phyloP scores from a whole-genome alignment of 2,113 vertebrate genomes.

The Ictalurus furcatus region DNA sequence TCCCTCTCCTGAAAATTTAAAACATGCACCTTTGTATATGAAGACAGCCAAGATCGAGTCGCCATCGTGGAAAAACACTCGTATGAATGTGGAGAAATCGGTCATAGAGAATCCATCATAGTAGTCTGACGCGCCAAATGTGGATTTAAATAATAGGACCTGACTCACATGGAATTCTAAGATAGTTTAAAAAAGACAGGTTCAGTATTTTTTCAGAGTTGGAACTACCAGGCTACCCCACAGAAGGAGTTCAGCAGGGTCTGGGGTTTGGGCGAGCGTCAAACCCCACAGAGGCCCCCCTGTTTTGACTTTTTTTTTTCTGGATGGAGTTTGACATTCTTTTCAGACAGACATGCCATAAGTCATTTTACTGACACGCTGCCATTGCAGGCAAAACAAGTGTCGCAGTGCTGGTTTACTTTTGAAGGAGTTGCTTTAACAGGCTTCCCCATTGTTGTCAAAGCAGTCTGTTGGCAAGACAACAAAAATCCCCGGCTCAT shows the following conservation, averaged over 20 bases:
- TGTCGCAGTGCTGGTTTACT: slow-evolving; percentile 51
- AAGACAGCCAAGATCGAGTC: slow-evolving; percentile 8
- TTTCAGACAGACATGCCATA: slow-evolving; percentile 65
- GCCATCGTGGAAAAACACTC: slow-evolving; percentile 15
- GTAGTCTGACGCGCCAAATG: slow-evolving; percentile 18
- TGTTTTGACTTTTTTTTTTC: not conserved
- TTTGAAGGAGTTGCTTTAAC: slow-evolving; percentile 66
- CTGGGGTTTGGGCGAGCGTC: slow-evolving; percentile 8
- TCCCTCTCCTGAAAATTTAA: slow-evolving; percentile 69
- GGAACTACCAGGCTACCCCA: not conserved
- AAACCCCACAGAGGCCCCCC: not conserved
- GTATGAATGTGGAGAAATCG: not conserved
- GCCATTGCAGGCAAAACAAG: slow-evolving; percentile 67
- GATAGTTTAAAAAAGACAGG: slow-evolving; percentile 7
- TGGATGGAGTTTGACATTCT: slow-evolving; percentile 47
- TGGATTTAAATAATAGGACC: slow-evolving; percentile 26
- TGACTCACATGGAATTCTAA: not conserved
- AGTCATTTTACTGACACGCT: slow-evolving; percentile 70
- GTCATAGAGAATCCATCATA: not conserved
- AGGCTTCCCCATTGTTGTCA: slow-evolving; percentile 71
- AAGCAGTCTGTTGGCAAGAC: slow-evolving; percentile 63
- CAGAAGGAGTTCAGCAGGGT: slow-evolving; percentile 14
- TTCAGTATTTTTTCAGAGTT: not conserved
- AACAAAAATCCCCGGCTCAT: slow-evolving; percentile 67
- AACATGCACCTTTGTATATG: slow-evolving; percentile 55